Percentiles rank a stretch among this genome's conserved stretches.
Conservation (phyloP, 2,888 invertebrate species). For the Spatulosminthurus flaviceps region DNA sequence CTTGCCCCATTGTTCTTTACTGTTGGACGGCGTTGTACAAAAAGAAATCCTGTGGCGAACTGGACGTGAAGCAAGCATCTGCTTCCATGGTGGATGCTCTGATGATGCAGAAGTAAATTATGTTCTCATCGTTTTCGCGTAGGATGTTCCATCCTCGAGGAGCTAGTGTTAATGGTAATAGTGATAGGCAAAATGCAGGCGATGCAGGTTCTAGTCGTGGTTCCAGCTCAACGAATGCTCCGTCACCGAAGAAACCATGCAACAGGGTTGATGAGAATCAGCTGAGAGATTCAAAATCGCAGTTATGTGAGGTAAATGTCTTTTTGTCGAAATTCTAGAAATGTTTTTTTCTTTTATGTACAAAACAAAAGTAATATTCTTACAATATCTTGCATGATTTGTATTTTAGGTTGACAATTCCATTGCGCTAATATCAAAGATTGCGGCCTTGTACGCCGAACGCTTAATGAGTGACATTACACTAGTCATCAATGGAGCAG, state of each 20-base stretch:
- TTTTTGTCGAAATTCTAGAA: too few relatives aligned
- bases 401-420: constrained; percentile 91
- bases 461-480: constrained; percentile 89
- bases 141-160: constrained; percentile 36
- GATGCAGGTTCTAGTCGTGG: constrained; percentile 44
- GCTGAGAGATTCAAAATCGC: constrained; percentile 41
- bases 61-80: background rate
- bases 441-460: constrained; percentile 84
- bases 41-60: too few relatives aligned
- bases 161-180: constrained; percentile 21
- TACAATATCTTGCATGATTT: too few relatives aligned
- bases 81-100: background rate
- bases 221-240: constrained; percentile 44
- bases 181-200: constrained; percentile 44
- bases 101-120: constrained; percentile 3
- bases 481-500: constrained; percentile 81
- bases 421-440: constrained; percentile 80
- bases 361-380: too few relatives aligned
- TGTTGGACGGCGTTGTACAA: too few relatives aligned
- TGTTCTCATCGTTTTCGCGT: constrained; percentile 39
- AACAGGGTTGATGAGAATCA: constrained; percentile 47
- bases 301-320: constrained; percentile 55
- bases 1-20: too few relatives aligned
- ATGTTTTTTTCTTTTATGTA: too few relatives aligned
- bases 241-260: constrained; percentile 56